Evolutionary conservation across 2,113 vertebrate genomes (phyloP), one percentile per base, ranked within the genome.

Genomic region (Eulacestoma nigropectus): DNA sequence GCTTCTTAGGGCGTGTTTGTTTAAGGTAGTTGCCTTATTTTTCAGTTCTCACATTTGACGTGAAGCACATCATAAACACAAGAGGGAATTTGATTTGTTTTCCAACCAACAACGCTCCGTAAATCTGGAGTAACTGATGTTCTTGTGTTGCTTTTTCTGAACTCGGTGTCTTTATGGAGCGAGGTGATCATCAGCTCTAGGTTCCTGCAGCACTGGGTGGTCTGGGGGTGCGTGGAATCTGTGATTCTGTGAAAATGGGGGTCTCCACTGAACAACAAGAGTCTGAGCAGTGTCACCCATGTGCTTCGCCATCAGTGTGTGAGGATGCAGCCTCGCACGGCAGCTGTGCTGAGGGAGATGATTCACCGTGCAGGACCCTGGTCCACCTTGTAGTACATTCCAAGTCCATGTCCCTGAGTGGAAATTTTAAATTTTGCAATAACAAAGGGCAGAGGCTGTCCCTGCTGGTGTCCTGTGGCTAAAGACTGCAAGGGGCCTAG

Each of bases 11-110:
- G 35, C 5, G 2, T 52, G 41, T 86, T 91, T 83, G 49, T 94
- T 94, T 79, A 88, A 91, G 77, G 88, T 80, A 46, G 41, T n/a
- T 44, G 39, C 29, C 69, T 91, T 83, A 60, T 95, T 82, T 91
- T 84, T 74, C 44, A 35, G 41, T 17, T 82, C 59, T 91, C n/a
- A 11, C 8, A 6, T 32, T 87, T 62, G 41, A 94, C n/a, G 68
- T 73, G 53, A 92, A 77, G 72, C 56, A 15, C 19, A 15, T 74
- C 32, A 27, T 27, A 67, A 90, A 18, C 18, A 52, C 52, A 70
- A 37, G 76, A 56, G 80, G 68, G 64, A 92, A 84, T 63, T 88
- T 1, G 5, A 5, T 81, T 90, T 80, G 74, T 30, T 84, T 90
- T 72, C 52, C 25, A 25, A 18, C 8, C 5, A 53, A 12, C 42